Percentiles rank a stretch among this genome's conserved stretches.
phyloP scores from a whole-genome alignment of 2,797 vertebrate species.

The Onychomys torridus region DNA sequence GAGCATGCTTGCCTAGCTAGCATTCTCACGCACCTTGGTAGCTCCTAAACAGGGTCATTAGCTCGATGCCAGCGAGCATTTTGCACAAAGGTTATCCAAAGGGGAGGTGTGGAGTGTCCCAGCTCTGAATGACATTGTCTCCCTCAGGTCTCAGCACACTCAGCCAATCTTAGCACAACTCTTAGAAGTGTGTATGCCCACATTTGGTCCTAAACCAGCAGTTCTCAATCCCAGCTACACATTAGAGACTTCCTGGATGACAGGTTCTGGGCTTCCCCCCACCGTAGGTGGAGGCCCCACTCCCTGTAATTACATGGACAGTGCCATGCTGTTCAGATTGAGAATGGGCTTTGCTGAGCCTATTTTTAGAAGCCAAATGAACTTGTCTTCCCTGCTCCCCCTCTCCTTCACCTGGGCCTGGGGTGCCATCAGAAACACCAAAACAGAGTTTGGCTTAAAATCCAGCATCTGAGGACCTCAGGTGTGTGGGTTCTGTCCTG shows the following conservation, averaged over 20 bases:
- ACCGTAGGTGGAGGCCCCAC: too few relatives aligned
- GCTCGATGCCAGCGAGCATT: not conserved
- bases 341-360: not conserved
- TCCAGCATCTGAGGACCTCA: not conserved
- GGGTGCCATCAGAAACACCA: not conserved
- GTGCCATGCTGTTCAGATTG: not conserved
- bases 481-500: not conserved
- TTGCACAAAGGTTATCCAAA: not conserved
- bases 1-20: not conserved
- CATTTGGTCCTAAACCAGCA: not conserved
- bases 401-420: too few relatives aligned
- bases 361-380: not conserved
- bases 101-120: too few relatives aligned
- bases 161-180: not conserved
- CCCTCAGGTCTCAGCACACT: not conserved
- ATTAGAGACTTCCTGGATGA: not conserved
- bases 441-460: too few relatives aligned
- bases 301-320: not conserved
- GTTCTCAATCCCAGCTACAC: not conserved
- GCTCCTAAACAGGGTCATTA: not conserved
- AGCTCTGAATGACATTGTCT: not conserved
- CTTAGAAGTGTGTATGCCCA: too few relatives aligned
- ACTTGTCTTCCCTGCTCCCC: not conserved
- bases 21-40: not conserved
- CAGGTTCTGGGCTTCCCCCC: not conserved